Conservation (phyloP, 2,797 vertebrate genomes). For the Sternarchorhynchus goeldii region DNA sequence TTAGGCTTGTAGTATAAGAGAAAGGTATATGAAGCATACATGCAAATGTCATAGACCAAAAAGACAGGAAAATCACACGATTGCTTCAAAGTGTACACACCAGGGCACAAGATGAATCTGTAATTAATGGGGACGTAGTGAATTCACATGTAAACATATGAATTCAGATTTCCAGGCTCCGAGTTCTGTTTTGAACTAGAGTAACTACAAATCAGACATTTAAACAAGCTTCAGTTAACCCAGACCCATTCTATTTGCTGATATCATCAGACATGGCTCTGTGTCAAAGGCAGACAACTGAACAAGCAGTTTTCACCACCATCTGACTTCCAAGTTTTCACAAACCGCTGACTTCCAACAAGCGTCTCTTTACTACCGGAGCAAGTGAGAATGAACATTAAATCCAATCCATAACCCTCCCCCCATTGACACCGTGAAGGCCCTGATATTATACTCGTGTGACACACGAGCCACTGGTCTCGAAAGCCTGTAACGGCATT, state of each 20-base stretch:
- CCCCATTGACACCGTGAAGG: slow-evolving; percentile 8
- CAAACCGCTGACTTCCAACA: neutral
- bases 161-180: too few species aligned
- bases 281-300: too few species aligned
- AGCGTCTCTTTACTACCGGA: slow-evolving; percentile 3
- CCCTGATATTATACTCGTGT: slow-evolving; percentile 14
- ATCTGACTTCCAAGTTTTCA: neutral
- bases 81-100: too few species aligned
- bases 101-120: too few species aligned
- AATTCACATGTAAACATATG: too few species aligned
- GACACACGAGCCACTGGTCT: slow-evolving; percentile 30
- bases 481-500: slow-evolving; percentile 41
- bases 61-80: too few species aligned
- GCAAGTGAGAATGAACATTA: slow-evolving; percentile 8
- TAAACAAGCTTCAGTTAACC: too few species aligned
- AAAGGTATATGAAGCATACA: slow-evolving; percentile 23
- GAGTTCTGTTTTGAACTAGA: too few species aligned
- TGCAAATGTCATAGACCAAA: neutral
- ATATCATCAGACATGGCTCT: too few species aligned
- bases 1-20: neutral
- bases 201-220: too few species aligned
- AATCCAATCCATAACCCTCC: neutral
- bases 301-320: neutral
- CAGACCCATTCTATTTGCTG: too few species aligned
- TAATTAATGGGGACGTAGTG: too few species aligned